These are phyloP conservation scores for Coleophora deauratella DNA, from an alignment of 2,888 invertebrate species.

Conservation along the genomic window DNA sequence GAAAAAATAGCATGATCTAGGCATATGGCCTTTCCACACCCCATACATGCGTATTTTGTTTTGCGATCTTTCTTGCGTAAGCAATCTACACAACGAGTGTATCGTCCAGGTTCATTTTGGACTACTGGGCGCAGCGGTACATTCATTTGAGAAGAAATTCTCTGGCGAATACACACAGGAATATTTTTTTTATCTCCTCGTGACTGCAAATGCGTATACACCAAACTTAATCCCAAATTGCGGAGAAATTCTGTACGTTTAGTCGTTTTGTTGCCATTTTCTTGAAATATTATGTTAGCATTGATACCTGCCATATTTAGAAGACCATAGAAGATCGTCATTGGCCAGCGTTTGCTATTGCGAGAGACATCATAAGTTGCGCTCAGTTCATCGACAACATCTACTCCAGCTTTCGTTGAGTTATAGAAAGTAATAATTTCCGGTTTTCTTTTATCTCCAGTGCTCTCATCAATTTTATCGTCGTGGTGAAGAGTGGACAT, in stretches of 20 bases:
- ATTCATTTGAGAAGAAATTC: conserved; percentile 8
- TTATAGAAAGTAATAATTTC: too few species aligned
- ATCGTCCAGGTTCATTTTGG: conserved; percentile 5
- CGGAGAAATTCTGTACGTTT: conserved; percentile 8
- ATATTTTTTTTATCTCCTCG: conserved; percentile 3
- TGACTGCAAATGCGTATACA: conserved; percentile 4
- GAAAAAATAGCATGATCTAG: conserved; percentile 5
- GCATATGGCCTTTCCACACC: conserved; percentile 3
- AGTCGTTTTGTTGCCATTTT: conserved; percentile 9
- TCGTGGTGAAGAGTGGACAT: conserved; percentile 27
- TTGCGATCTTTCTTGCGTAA: conserved; percentile 10
- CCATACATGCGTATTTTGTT: conserved; percentile 7
- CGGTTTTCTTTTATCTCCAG: not conserved
- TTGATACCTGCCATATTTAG: conserved; percentile 19
- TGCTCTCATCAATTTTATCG: conserved; percentile 10
- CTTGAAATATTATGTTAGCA: conserved; percentile 13
- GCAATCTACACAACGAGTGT: conserved; percentile 8
- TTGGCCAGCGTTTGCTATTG: conserved; percentile 20
- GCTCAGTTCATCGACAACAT: conserved; percentile 21
- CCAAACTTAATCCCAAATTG: conserved; percentile 5
- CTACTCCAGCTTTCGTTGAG: conserved; percentile 22
- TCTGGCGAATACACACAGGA: not conserved
- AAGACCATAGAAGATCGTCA: conserved; percentile 18
- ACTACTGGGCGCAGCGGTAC: conserved; percentile 3
- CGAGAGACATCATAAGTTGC: conserved; percentile 18